Conservation (phyloP, 2,797 vertebrate species). For the Kryptopterus vitreolus region DNA sequence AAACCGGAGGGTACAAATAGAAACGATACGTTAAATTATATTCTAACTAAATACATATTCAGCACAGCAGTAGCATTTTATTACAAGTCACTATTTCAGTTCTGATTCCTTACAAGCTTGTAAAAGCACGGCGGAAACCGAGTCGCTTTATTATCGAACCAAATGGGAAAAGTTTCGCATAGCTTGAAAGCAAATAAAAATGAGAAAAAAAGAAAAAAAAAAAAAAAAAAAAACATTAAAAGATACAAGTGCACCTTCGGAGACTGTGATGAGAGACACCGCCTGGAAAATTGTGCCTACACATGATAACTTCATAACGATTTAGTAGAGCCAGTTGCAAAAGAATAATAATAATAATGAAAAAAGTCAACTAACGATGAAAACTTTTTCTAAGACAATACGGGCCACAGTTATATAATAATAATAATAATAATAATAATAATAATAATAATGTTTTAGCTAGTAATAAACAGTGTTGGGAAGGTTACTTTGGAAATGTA, state of each 20-base stretch:
- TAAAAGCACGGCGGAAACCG: not conserved
- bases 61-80: not conserved
- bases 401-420: conserved; percentile 13
- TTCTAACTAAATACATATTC: not conserved
- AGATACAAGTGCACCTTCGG: not conserved
- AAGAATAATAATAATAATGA: too few species aligned
- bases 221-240: not conserved
- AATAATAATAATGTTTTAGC: too few species aligned
- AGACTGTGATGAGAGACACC: not conserved
- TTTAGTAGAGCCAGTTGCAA: not conserved
- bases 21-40: conserved; percentile 1
- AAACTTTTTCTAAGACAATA: conserved; percentile 5
- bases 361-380: too few species aligned
- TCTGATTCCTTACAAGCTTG: not conserved
- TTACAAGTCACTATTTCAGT: not conserved
- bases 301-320: conserved; percentile 1
- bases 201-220: not conserved
- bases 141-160: not conserved
- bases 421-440: too few species aligned
- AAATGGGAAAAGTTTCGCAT: not conserved
- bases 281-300: not conserved
- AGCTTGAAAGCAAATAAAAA: not conserved
- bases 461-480: not conserved
- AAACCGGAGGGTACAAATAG: not conserved
- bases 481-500: too few species aligned